These are phyloP conservation scores for Manis pentadactyla DNA, from an alignment of 2,797 vertebrate genomes.

Conservation along the genomic window DNA sequence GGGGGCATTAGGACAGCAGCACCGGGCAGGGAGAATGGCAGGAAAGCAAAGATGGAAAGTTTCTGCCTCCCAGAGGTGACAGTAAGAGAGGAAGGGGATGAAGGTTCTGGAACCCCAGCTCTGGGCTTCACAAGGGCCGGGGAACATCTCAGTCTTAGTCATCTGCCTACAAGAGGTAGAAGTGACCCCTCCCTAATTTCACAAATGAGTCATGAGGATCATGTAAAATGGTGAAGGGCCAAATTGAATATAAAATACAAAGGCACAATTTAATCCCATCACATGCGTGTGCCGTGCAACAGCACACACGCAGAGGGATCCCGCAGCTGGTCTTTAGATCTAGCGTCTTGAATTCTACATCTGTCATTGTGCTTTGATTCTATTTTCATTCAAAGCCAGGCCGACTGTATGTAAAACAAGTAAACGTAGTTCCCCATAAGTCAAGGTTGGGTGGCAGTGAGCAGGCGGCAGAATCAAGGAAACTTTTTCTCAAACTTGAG, in stretches of 20 bases:
- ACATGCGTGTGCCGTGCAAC: accelerated
- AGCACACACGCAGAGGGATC: accelerated
- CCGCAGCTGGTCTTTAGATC: not conserved
- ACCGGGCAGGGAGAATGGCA: not conserved
- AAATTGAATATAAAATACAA: not conserved
- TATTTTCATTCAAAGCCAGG: not conserved
- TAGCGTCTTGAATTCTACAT: not conserved
- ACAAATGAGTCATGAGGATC: not conserved
- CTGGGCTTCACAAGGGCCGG: not conserved
- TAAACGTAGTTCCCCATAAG: accelerated
- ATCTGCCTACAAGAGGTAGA: not conserved
- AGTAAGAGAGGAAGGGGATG: not conserved
- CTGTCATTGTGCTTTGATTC: not conserved
- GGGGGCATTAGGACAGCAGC: not conserved
- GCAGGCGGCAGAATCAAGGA: not conserved
- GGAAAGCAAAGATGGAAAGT: not conserved
- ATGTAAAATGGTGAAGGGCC: not conserved
- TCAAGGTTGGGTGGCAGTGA: not conserved
- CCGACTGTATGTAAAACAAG: not conserved
- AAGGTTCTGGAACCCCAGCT: not conserved
- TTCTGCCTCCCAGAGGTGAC: not conserved
- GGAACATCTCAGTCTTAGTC: accelerated
- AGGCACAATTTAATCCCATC: not conserved
- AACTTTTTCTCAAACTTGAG: not conserved
- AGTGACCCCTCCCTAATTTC: not conserved